A percentile compares a stretch with the other conserved stretches of the same genome.
Conservation (phyloP, 2,888 invertebrate species). For the Brenthis daphne region DNA sequence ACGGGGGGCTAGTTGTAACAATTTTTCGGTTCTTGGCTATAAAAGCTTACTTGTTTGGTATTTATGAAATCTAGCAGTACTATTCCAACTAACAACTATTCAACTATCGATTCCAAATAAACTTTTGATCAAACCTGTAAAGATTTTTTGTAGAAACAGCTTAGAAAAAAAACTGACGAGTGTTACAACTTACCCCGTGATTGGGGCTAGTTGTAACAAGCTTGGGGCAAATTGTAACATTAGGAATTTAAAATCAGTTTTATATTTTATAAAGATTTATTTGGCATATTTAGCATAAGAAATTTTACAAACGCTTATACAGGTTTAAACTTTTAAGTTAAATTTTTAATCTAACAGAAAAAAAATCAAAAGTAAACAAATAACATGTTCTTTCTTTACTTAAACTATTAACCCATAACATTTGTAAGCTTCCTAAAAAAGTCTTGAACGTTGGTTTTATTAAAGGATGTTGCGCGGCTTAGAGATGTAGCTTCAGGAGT, state of each 20-base stretch:
- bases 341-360: too few species aligned
- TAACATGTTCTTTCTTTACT: too few species aligned
- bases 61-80: background rate
- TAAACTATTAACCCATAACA: too few species aligned
- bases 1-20: background rate
- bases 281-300: background rate
- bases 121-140: background rate
- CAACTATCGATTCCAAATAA: background rate
- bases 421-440: too few species aligned
- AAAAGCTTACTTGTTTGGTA: background rate
- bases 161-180: background rate
- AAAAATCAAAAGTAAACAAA: too few species aligned
- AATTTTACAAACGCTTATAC: background rate
- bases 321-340: background rate
- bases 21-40: background rate
- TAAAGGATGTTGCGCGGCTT: too few species aligned
- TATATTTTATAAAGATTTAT: background rate
- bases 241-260: background rate
- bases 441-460: too few species aligned
- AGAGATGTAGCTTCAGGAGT: background rate
- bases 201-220: slow-evolving; percentile 1
- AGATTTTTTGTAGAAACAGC: background rate
- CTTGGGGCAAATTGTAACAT: background rate
- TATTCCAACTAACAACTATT: background rate
- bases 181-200: slow-evolving; percentile 1